phyloP scores from a whole-genome alignment of 2,888 invertebrate species.

The Drosophila nr. medialis region DNA sequence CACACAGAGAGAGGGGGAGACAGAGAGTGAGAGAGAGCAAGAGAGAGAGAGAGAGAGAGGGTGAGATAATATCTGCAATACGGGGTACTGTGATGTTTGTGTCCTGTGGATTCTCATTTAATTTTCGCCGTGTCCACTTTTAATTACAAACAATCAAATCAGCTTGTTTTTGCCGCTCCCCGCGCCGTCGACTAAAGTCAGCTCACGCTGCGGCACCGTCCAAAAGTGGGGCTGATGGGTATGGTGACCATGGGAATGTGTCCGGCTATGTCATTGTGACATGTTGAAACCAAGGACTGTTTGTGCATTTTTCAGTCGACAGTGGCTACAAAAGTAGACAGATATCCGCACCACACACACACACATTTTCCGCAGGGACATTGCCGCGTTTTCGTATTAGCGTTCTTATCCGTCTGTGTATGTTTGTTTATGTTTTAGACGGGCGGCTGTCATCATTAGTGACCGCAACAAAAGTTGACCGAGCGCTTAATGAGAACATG shows the following conservation, averaged over 20 bases:
- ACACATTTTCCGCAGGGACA: conserved; percentile 12
- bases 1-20: neutral
- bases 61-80: conserved; percentile 12
- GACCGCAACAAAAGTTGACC: conserved; percentile 80
- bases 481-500: conserved; percentile 70
- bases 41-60: neutral
- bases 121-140: conserved; percentile 75
- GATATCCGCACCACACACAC: conserved; percentile 17
- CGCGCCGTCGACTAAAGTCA: conserved; percentile 27
- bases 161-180: conserved; percentile 60
- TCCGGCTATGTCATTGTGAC: conserved; percentile 23
- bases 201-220: conserved; percentile 3
- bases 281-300: conserved; percentile 43
- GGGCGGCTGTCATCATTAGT: conserved; percentile 77
- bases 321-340: conserved; percentile 38
- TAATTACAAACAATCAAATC: conserved; percentile 82
- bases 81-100: conserved; percentile 7
- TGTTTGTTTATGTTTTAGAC: conserved; percentile 63
- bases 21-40: neutral
- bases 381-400: neutral
- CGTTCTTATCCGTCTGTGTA: neutral
- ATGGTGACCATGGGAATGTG: conserved; percentile 2
- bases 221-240: neutral
- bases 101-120: conserved; percentile 67
- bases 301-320: conserved; percentile 56